Percentiles rank a stretch among this genome's conserved stretches.
Conservation (phyloP, 1,140 invertebrate species). For the Dolichoris vasculosae region DNA sequence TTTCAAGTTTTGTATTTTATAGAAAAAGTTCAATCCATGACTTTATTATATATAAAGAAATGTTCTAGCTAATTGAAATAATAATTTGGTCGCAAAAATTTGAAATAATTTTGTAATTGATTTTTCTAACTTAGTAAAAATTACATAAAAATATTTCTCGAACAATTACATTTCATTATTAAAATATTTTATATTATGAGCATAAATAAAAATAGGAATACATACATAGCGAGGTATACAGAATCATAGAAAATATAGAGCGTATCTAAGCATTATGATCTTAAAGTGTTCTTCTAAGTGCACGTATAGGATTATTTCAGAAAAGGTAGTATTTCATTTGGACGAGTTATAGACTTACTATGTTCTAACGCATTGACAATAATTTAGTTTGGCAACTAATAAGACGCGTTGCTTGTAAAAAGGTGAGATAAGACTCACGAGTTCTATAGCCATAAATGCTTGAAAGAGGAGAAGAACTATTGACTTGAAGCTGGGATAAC, state of each 20-base stretch:
- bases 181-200: not conserved
- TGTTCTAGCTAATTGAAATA: too few relatives aligned
- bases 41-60: too few relatives aligned
- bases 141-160: not conserved
- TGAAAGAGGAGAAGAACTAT: constrained; percentile 25
- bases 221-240: not conserved
- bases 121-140: too few relatives aligned
- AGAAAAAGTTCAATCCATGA: too few relatives aligned
- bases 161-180: not conserved
- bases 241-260: not conserved
- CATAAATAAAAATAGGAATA: not conserved
- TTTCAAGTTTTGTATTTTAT: too few relatives aligned
- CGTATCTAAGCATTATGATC: not conserved
- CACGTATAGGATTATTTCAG: not conserved
- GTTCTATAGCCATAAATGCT: not conserved
- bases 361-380: not conserved
- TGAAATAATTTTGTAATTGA: too few relatives aligned
- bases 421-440: not conserved
- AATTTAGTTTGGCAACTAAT: constrained; percentile 1
- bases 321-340: not conserved
- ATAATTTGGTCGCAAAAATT: too few relatives aligned
- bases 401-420: not conserved
- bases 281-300: constrained; percentile 9
- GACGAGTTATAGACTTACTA: not conserved
- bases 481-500: not conserved